Evolutionary conservation across 2,888 invertebrate genomes (phyloP).

Genomic region (Beris morrisii): DNA sequence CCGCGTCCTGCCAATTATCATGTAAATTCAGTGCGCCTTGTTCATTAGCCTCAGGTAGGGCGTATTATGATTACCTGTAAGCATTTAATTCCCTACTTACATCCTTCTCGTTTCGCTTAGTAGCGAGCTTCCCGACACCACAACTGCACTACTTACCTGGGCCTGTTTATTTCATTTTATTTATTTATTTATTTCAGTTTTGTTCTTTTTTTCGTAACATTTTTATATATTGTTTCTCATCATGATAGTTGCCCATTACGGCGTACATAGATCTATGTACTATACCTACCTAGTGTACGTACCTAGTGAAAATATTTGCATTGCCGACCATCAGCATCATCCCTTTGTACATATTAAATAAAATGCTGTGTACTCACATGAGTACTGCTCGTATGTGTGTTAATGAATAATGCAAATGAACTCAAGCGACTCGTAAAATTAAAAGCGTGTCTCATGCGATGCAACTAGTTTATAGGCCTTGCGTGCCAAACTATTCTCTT

Average conservation of each 20-base stretch:
- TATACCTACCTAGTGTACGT: too few relatives aligned
- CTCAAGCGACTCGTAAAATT: constrained; percentile 35
- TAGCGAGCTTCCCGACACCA: too few relatives aligned
- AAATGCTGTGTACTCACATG: not conserved
- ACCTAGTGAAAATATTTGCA: constrained; percentile 25
- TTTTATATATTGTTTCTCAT: constrained; percentile 23
- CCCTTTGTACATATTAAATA: not conserved
- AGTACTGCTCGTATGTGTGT: constrained; percentile 29
- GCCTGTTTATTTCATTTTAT: too few relatives aligned
- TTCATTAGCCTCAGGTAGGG: too few relatives aligned
- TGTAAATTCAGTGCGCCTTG: too few relatives aligned
- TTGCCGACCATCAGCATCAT: constrained; percentile 15
- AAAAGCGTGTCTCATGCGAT: constrained; percentile 40
- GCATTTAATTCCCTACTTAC: too few relatives aligned
- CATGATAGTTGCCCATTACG: constrained; percentile 26
- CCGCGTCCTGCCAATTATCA: too few relatives aligned
- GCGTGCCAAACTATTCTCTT: constrained; percentile 33
- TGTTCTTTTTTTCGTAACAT: too few relatives aligned
- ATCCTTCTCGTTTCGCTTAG: too few relatives aligned
- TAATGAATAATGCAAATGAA: constrained; percentile 40
- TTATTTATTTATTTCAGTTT: too few relatives aligned
- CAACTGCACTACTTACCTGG: too few relatives aligned
- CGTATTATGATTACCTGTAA: too few relatives aligned
- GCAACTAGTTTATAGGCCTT: constrained; percentile 36
- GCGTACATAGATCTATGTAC: not conserved